Evolutionary conservation across 2,113 vertebrate genomes (phyloP).

Genomic region (Gasterosteus nipponicus): DNA sequence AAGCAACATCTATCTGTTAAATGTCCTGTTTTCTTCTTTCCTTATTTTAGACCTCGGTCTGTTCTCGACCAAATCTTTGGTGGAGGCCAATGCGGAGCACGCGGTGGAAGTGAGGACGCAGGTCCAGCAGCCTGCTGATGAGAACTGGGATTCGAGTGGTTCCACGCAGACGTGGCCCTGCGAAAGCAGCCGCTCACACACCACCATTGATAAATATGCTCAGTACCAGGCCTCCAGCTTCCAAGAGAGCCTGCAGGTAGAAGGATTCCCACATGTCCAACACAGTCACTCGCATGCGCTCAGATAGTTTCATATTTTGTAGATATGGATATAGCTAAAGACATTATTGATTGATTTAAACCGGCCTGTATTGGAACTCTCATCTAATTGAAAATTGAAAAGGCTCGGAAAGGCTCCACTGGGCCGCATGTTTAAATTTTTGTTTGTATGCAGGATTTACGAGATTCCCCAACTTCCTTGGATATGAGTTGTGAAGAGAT

Average conservation of each 20-base stretch:
- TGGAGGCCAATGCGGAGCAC: conserved; percentile 90
- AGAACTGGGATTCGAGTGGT: conserved; percentile 89
- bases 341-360: not conserved
- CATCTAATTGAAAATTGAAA: not conserved
- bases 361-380: not conserved
- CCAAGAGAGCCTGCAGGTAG: conserved; percentile 91
- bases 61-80: conserved; percentile 93
- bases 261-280: conserved; percentile 41
- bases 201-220: conserved; percentile 93
- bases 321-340: not conserved
- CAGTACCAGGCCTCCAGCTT: conserved; percentile 94
- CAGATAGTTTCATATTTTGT: not conserved
- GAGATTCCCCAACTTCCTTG: not conserved
- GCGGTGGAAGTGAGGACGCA: conserved; percentile 92
- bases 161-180: conserved; percentile 90
- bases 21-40: conserved; percentile 1
- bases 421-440: not conserved
- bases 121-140: conserved; percentile 92
- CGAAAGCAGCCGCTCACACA: conserved; percentile 92
- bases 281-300: not conserved
- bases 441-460: not conserved
- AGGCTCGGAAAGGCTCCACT: not conserved
- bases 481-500: not conserved
- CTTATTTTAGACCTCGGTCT: conserved; percentile 85
- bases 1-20: not conserved